Evolutionary conservation across 2,888 invertebrate genomes (phyloP).

Genomic region (Lithophane leautieri): DNA sequence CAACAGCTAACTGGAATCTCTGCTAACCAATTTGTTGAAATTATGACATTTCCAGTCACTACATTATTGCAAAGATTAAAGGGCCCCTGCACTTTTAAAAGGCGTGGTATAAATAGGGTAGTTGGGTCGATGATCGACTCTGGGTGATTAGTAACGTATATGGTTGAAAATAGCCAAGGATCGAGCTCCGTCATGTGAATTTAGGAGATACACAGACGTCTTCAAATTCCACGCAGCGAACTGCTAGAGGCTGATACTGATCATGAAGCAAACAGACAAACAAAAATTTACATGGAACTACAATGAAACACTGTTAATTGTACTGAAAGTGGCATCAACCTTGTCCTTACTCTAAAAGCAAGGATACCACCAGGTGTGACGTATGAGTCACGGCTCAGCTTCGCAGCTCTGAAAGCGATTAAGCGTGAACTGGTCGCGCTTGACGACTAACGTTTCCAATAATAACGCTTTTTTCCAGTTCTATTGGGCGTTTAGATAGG

Average conservation of each 20-base stretch:
- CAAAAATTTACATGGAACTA: neutral
- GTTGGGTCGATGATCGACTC: too few species aligned
- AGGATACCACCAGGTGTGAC: conserved; percentile 39
- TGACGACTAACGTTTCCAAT: conserved; percentile 2
- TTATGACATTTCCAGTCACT: neutral
- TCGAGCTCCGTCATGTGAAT: neutral
- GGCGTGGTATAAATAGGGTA: too few species aligned
- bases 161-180: neutral
- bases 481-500: neutral
- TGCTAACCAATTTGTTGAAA: neutral
- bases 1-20: neutral
- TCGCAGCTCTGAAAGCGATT: conserved; percentile 3
- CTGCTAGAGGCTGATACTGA: too few species aligned
- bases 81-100: neutral
- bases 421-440: conserved; percentile 17
- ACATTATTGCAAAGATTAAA: neutral
- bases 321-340: conserved; percentile 11
- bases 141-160: neutral
- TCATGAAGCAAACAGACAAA: neutral
- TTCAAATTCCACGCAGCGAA: neutral
- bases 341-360: conserved; percentile 35
- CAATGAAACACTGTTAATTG: neutral
- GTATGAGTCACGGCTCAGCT: conserved; percentile 23
- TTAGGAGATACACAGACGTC: neutral
- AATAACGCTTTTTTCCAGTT: conserved; percentile 1